A percentile compares a stretch with the other conserved stretches of the same genome.
phyloP scores from a whole-genome alignment of 2,888 invertebrate genomes.

The Oscheius sp. region DNA sequence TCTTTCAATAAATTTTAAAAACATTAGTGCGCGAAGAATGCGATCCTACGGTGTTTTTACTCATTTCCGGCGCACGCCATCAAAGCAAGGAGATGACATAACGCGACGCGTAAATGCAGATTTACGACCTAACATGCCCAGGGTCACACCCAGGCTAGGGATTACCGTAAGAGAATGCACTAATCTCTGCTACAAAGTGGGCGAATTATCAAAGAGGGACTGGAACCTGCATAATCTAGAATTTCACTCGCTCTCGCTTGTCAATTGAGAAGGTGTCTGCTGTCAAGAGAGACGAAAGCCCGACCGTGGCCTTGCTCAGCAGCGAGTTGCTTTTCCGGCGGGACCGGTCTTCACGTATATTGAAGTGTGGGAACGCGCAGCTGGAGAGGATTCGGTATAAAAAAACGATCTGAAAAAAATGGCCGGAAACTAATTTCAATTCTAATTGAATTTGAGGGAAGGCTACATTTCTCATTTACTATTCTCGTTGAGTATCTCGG shows the following conservation, averaged over 20 bases:
- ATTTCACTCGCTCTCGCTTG: neutral
- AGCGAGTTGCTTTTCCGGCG: constrained; percentile 24
- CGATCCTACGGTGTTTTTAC: constrained; percentile 12
- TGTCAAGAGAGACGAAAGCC: constrained; percentile 3
- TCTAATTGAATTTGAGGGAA: too few species aligned
- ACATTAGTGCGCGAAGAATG: constrained; percentile 29
- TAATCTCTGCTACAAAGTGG: neutral
- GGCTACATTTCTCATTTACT: too few species aligned
- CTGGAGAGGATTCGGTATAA: constrained; percentile 2
- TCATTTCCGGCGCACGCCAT: constrained; percentile 21
- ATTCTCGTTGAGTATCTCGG: too few species aligned
- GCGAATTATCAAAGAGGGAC: too few species aligned
- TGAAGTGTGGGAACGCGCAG: constrained; percentile 24
- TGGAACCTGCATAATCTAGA: neutral
- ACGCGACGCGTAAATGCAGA: constrained; percentile 24
- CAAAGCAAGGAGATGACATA: constrained; percentile 25
- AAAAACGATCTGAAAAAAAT: neutral
- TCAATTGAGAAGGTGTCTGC: constrained; percentile 4
- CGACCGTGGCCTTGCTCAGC: constrained; percentile 17
- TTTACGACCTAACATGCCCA: constrained; percentile 22
- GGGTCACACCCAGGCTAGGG: constrained; percentile 13
- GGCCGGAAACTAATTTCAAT: constrained; percentile 14
- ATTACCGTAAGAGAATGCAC: constrained; percentile 13
- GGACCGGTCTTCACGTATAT: constrained; percentile 25
- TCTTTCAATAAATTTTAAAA: constrained; percentile 1